phyloP scores from a whole-genome alignment of 64 coral and sea anemone genomes.

The Anthopleura sola region DNA sequence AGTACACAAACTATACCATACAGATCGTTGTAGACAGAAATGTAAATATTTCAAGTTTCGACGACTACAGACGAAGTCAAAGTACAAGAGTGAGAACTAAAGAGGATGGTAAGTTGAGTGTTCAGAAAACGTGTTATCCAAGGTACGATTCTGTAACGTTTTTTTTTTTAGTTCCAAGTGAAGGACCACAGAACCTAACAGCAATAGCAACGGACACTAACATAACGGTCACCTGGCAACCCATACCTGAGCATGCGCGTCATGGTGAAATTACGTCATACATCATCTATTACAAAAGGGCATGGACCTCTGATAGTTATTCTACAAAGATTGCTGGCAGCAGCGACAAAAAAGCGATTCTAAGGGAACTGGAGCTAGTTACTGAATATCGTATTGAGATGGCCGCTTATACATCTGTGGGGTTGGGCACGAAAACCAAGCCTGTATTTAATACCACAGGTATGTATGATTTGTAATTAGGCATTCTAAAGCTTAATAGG shows the following conservation, averaged over 20 bases:
- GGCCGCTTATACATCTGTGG: neutral
- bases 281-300: neutral
- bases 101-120: neutral
- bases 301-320: neutral
- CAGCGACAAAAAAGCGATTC: neutral
- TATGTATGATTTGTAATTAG: neutral
- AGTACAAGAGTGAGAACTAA: too few species aligned
- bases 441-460: neutral
- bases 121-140: neutral
- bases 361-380: neutral
- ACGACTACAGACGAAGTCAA: too few species aligned
- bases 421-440: neutral
- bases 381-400: conserved; percentile 19
- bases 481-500: too few species aligned
- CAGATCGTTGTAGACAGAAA: neutral
- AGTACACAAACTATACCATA: neutral
- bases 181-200: neutral
- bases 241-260: neutral
- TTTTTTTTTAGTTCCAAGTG: neutral
- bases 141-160: neutral
- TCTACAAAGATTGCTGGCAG: neutral
- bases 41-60: neutral
- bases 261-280: neutral
- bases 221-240: neutral
- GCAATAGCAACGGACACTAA: neutral